Evolutionary conservation across 2,113 vertebrate genomes (phyloP), one percentile per base, ranked within the genome.

Genomic region (Actenoides lindsayi): DNA sequence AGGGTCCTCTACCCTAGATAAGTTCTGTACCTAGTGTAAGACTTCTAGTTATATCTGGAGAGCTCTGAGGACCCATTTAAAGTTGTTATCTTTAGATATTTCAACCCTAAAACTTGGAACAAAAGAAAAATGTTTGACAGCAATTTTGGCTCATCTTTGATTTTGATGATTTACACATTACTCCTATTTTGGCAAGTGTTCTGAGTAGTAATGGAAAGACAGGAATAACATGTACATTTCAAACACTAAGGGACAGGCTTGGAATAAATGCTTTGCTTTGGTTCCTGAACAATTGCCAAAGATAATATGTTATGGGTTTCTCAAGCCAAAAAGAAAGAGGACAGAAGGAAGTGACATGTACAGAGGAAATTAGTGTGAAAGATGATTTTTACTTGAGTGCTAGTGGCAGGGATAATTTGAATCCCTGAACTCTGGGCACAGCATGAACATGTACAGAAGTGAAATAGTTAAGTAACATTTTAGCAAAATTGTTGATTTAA

Each of bases 251-350:
- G 54, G 84, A 92, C 31, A 79, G 17, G 10, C 39, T 90, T 94
- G 89, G 79, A 94, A 78, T 64, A 82, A 28, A 54, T 60, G 25
- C 11, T 87, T 88, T 87, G 48, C 42, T 96, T 97, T 83, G 91
- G 91, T 65, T 93, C n/a, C 63, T 84, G 68, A 94, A 90, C 31
- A 79, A 24, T 39, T 96, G 91, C 94, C 94, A 97, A 97, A 89
- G 64, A 94, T 20, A 93, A 70, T 74, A 94, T 64, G 60, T 88
- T 84, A 96, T 8, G 41, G 19, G 23, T 37, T 56, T 70, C 63
- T 90, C 87, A 89, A 92, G 76, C 53, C 69, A 93, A 95, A 85
- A 87, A 39, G 69, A 81, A 75, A 46, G 44, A 94, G 31, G 24
- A 67, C 76, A 90, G 76, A 0, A 21, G 44, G 69, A 91, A 94